Base-by-base conservation (phyloP, 2,113 vertebrate species). In the Symphodus melops region DNA sequence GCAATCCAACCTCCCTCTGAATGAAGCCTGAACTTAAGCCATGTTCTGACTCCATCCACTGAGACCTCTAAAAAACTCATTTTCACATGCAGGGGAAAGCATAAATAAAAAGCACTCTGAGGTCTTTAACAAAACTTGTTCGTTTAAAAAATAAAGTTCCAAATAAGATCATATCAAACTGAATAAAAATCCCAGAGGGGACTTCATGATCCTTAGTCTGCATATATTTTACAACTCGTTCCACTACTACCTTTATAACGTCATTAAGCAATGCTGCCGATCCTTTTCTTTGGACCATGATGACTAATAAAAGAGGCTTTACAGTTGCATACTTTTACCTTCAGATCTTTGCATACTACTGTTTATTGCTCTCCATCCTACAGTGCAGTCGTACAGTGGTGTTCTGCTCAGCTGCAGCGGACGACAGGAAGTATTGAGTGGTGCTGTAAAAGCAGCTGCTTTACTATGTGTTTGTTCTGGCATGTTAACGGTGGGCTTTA, bases 401-500 rank as follows among this genome's bases (percentile, higher is more conserved):
- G 77, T 77, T 86, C 75, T 74, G 86, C 86, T 86, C 44, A 12
- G 74, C 80, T 68, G 79, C 84, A 2, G 33, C 63, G 64, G 74
- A 79, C 44, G 75, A 86, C 82, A 82, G 79, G 72, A 73, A 78
- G 69, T 86, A 84, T 86, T 82, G 90, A 91, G 82, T 61, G 58
- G 51, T 19, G 88, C 57, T 80, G 84, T 90, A 90, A 92, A 91
- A 84, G 56, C 28, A 56, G 63, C 74, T 83, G 77, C 72, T 91
- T 91, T 91, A 90, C 71, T 72, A 86, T 86, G 79, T 88, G 89
- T 89, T 91, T 90, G 83, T 88, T 84, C 83, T 88, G 92, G 82
- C 86, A 86, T 85, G 88, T 91, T 92, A 93, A 89, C 55, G 67
- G 82, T 68, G 13, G 57, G 70, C 86, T 85, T 90, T 90, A 90